A percentile compares a stretch with the other conserved stretches of the same genome.
phyloP scores from a whole-genome alignment of 2,113 vertebrate species.

The Macquaria australasica region DNA sequence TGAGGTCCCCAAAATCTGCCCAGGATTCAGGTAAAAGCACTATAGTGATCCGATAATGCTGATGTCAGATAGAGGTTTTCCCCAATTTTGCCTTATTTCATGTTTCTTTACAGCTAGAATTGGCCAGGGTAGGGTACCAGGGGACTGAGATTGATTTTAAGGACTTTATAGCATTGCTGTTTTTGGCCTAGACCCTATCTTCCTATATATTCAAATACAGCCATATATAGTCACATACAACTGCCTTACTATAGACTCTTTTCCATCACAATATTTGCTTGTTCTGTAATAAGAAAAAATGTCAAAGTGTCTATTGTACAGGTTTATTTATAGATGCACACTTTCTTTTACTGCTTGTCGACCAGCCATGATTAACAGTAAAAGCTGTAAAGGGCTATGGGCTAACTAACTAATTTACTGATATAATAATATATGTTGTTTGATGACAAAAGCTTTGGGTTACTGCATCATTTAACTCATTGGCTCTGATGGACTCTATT shows the following conservation, averaged over 20 bases:
- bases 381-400: background rate
- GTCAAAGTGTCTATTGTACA: background rate
- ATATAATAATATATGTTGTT: background rate
- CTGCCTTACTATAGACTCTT: background rate
- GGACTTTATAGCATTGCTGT: background rate
- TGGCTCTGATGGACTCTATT: background rate
- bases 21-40: constrained; percentile 89
- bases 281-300: background rate
- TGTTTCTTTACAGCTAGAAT: background rate
- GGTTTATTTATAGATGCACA: constrained; percentile 13
- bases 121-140: background rate
- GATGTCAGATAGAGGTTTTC: background rate
- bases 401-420: background rate
- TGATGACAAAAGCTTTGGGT: background rate
- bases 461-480: background rate
- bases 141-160: background rate
- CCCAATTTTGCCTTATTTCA: background rate
- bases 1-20: constrained; percentile 85
- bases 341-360: constrained; percentile 1
- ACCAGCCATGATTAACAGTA: background rate
- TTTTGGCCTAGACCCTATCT: background rate
- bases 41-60: background rate
- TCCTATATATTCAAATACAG: background rate
- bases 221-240: background rate
- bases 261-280: background rate